Base-by-base conservation (phyloP, 2,113 vertebrate species). In the Microtus richardsoni region DNA sequence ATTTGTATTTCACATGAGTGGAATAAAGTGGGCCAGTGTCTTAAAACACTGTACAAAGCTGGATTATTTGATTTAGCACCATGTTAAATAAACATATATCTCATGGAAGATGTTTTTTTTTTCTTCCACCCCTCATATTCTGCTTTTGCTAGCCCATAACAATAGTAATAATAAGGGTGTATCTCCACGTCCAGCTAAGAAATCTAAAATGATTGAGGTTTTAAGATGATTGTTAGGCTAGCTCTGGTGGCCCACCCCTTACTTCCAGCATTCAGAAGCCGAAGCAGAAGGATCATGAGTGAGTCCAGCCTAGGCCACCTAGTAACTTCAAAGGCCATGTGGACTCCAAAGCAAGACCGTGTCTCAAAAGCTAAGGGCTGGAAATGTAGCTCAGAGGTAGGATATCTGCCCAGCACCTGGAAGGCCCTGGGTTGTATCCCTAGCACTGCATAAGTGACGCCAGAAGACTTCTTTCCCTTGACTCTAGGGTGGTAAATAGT, bases 41-140 rank as follows among this genome's bases (percentile, higher is more conserved):
- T 68, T 44, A 95, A 95, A 91, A 79, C 83, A 64, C 47, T 82
- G 39, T 71, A 84, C 1, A 28, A 66, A 62, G 79, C 33, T 92
- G 64, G 24, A 92, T 92, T 71, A 68, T 73, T 83, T 89, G 83
- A 82, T 71, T 62, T 93, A 83, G 83, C 94, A 97, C 80, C 77
- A 78, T 74, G 68, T 30, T 52, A 92, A 87, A 26, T 52, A 87
- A 94, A 44, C 83, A 17, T 83, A 39, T 82, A n/a, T 47, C 17
- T 26, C 68, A 49, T 0, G 44, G 54, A 94, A 70, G 36, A 89
- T 28, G 71, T 47, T 11, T 36, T 8, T 33, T 16, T 71, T 87
- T 78, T 79, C n/a, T 39, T 92, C 49, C 10, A 3, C 26, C 5
- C 80, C 54, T 87, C 21, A 12, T 26, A 52, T 5, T 33, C 26